Evolutionary conservation across 2,797 vertebrate genomes (phyloP), one percentile per base, ranked within the genome.

Genomic region (Acanthis flammea): DNA sequence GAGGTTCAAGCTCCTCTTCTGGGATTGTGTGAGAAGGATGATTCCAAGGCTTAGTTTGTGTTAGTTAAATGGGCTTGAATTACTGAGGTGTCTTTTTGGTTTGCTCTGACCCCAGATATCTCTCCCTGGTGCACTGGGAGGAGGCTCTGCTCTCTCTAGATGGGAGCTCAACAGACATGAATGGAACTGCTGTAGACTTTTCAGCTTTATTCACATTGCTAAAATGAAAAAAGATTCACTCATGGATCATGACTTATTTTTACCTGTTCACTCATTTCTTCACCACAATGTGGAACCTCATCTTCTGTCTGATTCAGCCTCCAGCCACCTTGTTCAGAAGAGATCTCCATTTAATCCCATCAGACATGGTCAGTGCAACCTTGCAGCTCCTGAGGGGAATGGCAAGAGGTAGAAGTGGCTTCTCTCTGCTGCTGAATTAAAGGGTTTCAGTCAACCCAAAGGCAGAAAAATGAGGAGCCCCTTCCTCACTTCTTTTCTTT

Each of bases 401-500:
- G n/a, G 41, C 48, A 44, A 57, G 57, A 50, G 3, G 22, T 2
- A 77, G 23, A 19, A 61, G 6, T 58, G n/a, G 2, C 55, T 86
- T 89, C 50, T 74, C 37, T 66, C 39, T 60, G 30, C 45, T 86
- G n/a, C 33, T 68, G 58, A 95, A 55, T 33, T 42, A 68, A 75
- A 65, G 22, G 27, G 10, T 48, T 93, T 95, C 61, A 68, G 70
- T 78, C 10, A 68, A 54, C 17, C 18, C n/a, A 67, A 33, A 71
- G n/a, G 35, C 45, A 94, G 65, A 68, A 47, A 65, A 83, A 80
- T 3, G 3, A 66, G 27, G 47, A 96, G 1, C 48, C 58, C 58
- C 58, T 80, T 93, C 88, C 78, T 88, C 62, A 54, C 22, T 75
- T 87, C 51, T 74, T 94, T 80, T 25, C 21, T 91, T 83, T 94